phyloP scores from a whole-genome alignment of 1,140 invertebrate genomes.

The Hycleus cichorii region DNA sequence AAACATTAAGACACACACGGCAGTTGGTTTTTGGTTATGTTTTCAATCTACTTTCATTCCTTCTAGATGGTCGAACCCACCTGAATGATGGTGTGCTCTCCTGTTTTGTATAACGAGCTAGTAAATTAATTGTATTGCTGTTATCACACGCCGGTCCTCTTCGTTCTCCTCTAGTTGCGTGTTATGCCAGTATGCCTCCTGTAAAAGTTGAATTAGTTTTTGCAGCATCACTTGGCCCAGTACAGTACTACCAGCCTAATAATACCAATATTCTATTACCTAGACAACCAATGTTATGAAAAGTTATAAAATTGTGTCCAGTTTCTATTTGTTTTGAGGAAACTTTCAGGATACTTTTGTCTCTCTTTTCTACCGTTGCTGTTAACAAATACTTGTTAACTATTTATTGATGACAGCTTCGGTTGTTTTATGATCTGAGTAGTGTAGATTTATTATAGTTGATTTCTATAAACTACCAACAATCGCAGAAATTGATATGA shows the following conservation, averaged over 20 bases:
- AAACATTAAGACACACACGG: conserved; percentile 44
- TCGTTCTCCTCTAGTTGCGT: conserved; percentile 20
- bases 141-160: conserved; percentile 13
- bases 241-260: conserved; percentile 6
- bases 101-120: conserved; percentile 19
- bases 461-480: conserved; percentile 10
- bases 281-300: conserved; percentile 7
- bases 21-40: conserved; percentile 37
- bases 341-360: conserved; percentile 2
- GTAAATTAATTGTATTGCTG: conserved; percentile 24
- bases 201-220: conserved; percentile 27
- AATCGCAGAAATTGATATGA: conserved; percentile 1
- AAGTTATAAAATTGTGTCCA: conserved; percentile 5
- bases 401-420: too few species aligned
- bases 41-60: conserved; percentile 27
- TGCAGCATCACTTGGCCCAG: conserved; percentile 22
- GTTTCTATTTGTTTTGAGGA: background rate
- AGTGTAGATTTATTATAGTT: background rate
- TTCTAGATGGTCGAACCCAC: conserved; percentile 27
- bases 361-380: conserved; percentile 2
- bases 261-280: background rate
- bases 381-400: background rate
- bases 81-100: conserved; percentile 24
- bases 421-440: too few species aligned
- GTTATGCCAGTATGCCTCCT: conserved; percentile 26